Evolutionary conservation across 92 coral and sea anemone species (phyloP), one percentile per base, ranked within the genome.

Genomic region (Palythoa heliodiscus): DNA sequence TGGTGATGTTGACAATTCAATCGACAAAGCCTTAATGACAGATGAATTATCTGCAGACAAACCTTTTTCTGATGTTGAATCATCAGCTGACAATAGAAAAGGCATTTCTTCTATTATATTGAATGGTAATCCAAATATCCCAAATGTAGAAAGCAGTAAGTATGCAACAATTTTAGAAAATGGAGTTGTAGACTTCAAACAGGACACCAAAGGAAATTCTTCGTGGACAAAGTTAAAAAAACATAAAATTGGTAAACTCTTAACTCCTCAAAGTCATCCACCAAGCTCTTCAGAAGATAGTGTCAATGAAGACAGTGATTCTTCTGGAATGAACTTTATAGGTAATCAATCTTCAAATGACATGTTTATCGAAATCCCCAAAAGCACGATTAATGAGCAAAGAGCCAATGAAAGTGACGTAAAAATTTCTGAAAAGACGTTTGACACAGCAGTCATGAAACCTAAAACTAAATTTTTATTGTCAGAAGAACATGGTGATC

Each of bases 1-100:
- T 60, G 82, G 52, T 12, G 52, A 76, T 29, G 52, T 55, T 14
- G 70, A 38, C 29, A 20, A 60, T 38, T 78, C 29, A 3, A 17
- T 38, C 58, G 25, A 57, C 25, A 35, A 78, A 3, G 71, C 23
- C 38, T 78, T 60, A 24, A 78, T 78, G 83, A 53, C 70, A 16
- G 71, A 60, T 37, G 71, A 57, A 60, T 53, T 16, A 60, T 35
- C 71, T 55, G 53, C 43, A 37, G 69, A 57, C 17, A 63, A 16
- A 4, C 48, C 20, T 37, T 48, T 8, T 77, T 52, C 24, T 35
- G 35, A 60, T 16, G 17, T 53, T 29, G 38, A 77, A 15, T 40
- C 71, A 37, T 58, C 70, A 20, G n/a, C 25, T 60, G 53, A 60
- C 40, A 77, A 17, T 14, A 20, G 53, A 53, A 24, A 38, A 24